Percentiles rank a stretch among this genome's conserved stretches.
Evolutionary conservation across 2,113 vertebrate species (phyloP).

Genomic region (Eublepharis macularius): DNA sequence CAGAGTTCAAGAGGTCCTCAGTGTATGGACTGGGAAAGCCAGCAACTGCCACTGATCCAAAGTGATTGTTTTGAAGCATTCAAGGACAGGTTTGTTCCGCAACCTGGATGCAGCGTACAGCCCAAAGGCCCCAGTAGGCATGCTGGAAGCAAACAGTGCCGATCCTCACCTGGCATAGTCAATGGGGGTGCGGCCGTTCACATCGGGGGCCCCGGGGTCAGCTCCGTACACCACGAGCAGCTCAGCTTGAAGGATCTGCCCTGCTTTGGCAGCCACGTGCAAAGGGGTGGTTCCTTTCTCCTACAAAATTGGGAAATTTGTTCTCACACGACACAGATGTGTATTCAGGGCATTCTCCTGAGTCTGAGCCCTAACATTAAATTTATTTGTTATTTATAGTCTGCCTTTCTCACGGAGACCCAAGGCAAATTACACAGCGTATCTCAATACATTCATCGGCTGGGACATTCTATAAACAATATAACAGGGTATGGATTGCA

Average conservation of each 20-base stretch:
- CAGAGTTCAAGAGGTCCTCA: too few relatives aligned
- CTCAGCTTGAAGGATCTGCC: constrained; percentile 94
- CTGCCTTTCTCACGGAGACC: too few relatives aligned
- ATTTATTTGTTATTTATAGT: too few relatives aligned
- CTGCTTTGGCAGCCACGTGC: constrained; percentile 95
- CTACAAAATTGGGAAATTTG: constrained; percentile 50
- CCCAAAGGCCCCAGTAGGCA: not conserved
- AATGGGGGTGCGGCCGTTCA: constrained; percentile 94
- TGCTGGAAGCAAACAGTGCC: not conserved
- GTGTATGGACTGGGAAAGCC: too few relatives aligned
- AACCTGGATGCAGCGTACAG: too few relatives aligned
- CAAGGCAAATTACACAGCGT: too few relatives aligned
- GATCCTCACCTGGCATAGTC: constrained; percentile 91
- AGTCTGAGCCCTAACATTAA: not conserved
- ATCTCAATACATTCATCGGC: too few relatives aligned
- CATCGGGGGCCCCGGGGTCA: constrained; percentile 92
- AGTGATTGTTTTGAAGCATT: too few relatives aligned
- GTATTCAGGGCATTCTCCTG: not conserved
- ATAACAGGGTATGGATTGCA: too few relatives aligned
- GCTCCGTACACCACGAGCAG: constrained; percentile 95
- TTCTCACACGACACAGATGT: not conserved
- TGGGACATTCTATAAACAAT: too few relatives aligned
- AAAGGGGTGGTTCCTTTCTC: constrained; percentile 97
- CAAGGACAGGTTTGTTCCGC: too few relatives aligned
- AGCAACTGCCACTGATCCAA: too few relatives aligned